Base-by-base conservation (phyloP, 2,888 invertebrate genomes). In the Flexamia atlantica region DNA sequence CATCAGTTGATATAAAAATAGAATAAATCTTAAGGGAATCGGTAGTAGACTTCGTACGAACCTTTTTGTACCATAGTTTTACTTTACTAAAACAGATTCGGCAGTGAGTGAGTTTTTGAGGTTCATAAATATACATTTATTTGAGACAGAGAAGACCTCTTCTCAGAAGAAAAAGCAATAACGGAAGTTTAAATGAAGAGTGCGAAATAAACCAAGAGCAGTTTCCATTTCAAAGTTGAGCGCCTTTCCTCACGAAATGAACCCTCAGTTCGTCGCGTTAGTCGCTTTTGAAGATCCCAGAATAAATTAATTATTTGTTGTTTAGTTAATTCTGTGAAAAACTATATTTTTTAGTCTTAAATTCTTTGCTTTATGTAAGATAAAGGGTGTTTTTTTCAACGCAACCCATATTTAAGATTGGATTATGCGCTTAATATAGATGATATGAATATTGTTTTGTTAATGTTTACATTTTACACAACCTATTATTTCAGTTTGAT, bases 211-310 rank as follows among this genome's bases (percentile, higher is more conserved):
- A 64, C 64, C 64, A 64, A 64, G 64, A 64, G 64, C 64, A 28
- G 64, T 64, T 64, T 64, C 64, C 64, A 64, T 64, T 64, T 64
- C 64, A 64, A 64, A 64, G 64, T 64, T 64, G 64, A 64, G 30
- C 64, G 64, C 64, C 64, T 64, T 64, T 64, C 64, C 28, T 64
- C 7, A 5, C 14, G 30, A 64, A 64, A 64, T 64, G 25, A 64
- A 64, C 28, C 30, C 64, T 64, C 64, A 28, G 64, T 17, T 14
- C 25, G 14, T 30, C 53, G 53, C 5, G 20, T 20, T 23, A 3
- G 53, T 12, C 53, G 20, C 53, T 53, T 20, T 46, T 17, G 2
- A 46, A 46, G 14, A 12, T 46, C n/a, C 12, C 12, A 7, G 46
- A 7, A 46, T 46, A 46, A 46, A 3, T 46, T 46, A 46, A 46